A percentile compares a stretch with the other conserved stretches of the same genome.
Conservation (phyloP, 2,888 invertebrate genomes). For the Rhorus exstirpatorius region DNA sequence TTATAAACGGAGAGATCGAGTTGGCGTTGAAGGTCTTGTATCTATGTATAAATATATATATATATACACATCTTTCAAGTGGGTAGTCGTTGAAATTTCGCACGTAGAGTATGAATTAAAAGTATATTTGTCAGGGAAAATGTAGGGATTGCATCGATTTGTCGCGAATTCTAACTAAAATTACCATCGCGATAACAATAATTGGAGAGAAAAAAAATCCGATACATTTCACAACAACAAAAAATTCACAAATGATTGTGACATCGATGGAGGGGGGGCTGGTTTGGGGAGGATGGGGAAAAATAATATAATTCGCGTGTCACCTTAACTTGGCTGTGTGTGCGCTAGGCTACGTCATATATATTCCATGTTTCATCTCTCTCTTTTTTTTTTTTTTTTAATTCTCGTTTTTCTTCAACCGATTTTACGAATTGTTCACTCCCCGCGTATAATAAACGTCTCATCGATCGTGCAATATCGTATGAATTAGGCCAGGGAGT, state of each 20-base stretch:
- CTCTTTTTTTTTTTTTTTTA: constrained; percentile 71
- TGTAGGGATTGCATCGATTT: constrained; percentile 83
- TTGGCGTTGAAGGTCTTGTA: background rate
- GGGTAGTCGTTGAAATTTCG: constrained; percentile 62
- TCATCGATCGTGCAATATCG: too few species aligned
- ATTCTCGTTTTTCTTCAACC: constrained; percentile 56
- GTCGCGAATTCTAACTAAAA: constrained; percentile 75
- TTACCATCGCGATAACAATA: constrained; percentile 58
- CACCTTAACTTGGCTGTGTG: constrained; percentile 85
- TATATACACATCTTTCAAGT: constrained; percentile 52
- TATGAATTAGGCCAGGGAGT: too few species aligned
- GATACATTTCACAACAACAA: constrained; percentile 72
- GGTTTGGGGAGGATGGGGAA: background rate
- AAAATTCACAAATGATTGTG: constrained; percentile 23
- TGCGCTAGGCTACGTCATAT: constrained; percentile 83
- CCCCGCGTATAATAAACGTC: constrained; percentile 15
- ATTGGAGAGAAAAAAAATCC: constrained; percentile 58
- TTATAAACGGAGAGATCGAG: too few species aligned
- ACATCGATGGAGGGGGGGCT: constrained; percentile 50
- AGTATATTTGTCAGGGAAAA: constrained; percentile 76
- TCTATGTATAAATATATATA: constrained; percentile 16
- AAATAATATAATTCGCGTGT: constrained; percentile 73
- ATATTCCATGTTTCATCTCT: constrained; percentile 80
- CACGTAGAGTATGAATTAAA: constrained; percentile 45
- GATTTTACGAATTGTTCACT: background rate